These are phyloP conservation scores for Polydrusus cervinus DNA, from an alignment of 2,888 invertebrate genomes.

Conservation along the genomic window DNA sequence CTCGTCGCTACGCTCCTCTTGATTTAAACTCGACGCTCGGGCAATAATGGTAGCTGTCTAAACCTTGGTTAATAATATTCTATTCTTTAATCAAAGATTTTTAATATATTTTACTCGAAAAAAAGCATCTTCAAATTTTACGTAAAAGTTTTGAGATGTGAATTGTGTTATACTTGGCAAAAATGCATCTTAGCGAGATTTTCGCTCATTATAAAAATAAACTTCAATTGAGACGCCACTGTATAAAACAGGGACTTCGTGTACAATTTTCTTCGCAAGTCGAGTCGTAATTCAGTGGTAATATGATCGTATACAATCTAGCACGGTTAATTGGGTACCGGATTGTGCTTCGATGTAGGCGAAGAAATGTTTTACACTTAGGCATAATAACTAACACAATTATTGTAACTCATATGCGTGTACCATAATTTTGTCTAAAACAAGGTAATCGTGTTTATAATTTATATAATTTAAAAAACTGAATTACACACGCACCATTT, in stretches of 20 bases:
- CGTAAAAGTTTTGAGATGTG: too few species aligned
- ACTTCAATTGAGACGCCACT: slow-evolving; percentile 30
- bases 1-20: too few species aligned
- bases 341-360: slow-evolving; percentile 63
- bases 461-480: not conserved
- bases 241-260: slow-evolving; percentile 29
- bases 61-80: too few species aligned
- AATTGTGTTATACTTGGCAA: too few species aligned
- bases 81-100: too few species aligned
- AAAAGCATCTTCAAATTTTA: too few species aligned
- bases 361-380: slow-evolving; percentile 60
- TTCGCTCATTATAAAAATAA: not conserved
- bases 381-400: slow-evolving; percentile 56
- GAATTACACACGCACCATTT: too few species aligned
- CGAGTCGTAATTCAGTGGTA: slow-evolving; percentile 67
- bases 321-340: slow-evolving; percentile 66
- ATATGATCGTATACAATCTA: slow-evolving; percentile 67
- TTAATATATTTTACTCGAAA: too few species aligned
- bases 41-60: too few species aligned
- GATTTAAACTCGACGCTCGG: too few species aligned
- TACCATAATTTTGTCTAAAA: slow-evolving; percentile 33
- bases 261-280: slow-evolving; percentile 57
- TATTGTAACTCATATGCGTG: slow-evolving; percentile 52
- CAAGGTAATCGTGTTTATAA: not conserved
- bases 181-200: too few species aligned